Conservation (phyloP, 2,797 vertebrate species). For the Melanotaenia nigrans region DNA sequence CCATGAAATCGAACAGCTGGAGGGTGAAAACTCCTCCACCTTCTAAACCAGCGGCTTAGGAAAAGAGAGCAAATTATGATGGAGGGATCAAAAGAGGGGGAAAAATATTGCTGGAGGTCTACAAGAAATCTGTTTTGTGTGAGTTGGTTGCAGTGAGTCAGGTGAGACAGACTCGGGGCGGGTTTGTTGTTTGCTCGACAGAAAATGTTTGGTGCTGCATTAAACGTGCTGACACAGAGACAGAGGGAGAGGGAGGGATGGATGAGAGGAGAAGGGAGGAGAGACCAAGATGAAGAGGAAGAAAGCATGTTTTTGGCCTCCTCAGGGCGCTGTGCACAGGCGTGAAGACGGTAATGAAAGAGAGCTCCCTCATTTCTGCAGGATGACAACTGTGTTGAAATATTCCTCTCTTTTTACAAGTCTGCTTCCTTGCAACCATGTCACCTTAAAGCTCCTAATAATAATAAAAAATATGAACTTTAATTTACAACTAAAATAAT, state of each 20-base stretch:
- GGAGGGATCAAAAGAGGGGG: slow-evolving; percentile 58
- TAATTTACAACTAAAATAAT: not conserved
- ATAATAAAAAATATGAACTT: not conserved
- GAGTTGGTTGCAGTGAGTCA: slow-evolving; percentile 42
- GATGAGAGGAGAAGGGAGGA: slow-evolving; percentile 25
- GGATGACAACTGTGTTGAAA: slow-evolving; percentile 27
- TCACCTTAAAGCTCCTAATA: not conserved
- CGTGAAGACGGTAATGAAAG: slow-evolving; percentile 26
- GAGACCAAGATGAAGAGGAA: slow-evolving; percentile 24
- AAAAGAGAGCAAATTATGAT: slow-evolving; percentile 62
- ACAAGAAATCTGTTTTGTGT: slow-evolving; percentile 26
- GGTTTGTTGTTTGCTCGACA: slow-evolving; percentile 68
- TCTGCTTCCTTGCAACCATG: not conserved
- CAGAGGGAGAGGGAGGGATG: slow-evolving; percentile 17
- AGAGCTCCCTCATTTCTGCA: slow-evolving; percentile 29
- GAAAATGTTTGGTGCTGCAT: slow-evolving; percentile 55
- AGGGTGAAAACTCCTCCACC: slow-evolving; percentile 62
- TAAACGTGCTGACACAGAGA: slow-evolving; percentile 65
- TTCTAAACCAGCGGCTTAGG: slow-evolving; percentile 58
- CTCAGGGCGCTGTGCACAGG: slow-evolving; percentile 38
- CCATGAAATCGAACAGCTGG: slow-evolving; percentile 67
- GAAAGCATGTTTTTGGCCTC: slow-evolving; percentile 25
- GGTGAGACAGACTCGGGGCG: slow-evolving; percentile 52
- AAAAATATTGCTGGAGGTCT: slow-evolving; percentile 46
- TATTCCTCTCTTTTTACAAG: slow-evolving; percentile 4